phyloP scores from a whole-genome alignment of 37 sponge, comb jelly and placozoan genomes.

The Ianthella basta region DNA sequence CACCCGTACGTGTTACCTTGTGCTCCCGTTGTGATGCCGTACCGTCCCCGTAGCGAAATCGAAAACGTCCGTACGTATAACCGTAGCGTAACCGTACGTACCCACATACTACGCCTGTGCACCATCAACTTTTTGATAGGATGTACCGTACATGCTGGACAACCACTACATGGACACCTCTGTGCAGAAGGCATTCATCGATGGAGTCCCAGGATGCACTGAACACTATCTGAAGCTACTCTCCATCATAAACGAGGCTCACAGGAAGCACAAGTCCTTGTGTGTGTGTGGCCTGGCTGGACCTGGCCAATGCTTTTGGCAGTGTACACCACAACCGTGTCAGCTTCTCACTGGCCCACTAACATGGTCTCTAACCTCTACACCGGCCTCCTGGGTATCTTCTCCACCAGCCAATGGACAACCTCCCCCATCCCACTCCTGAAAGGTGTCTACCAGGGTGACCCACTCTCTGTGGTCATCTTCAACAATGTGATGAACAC shows the following conservation, averaged over 20 bases:
- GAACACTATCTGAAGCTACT: background rate
- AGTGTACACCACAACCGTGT: constrained; percentile 32
- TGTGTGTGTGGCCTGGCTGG: constrained; percentile 21
- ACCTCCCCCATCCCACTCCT: background rate
- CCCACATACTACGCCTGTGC: too few species aligned
- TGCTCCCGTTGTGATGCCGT: too few species aligned
- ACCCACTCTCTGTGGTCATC: constrained; percentile 29
- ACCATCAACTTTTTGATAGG: too few species aligned
- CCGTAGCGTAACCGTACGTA: too few species aligned
- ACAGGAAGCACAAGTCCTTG: constrained; percentile 21
- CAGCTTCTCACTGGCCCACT: background rate
- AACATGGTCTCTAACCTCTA: constrained; percentile 21
- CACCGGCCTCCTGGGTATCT: background rate
- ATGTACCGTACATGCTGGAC: too few species aligned
- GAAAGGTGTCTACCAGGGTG: constrained; percentile 33
- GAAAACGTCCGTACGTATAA: too few species aligned
- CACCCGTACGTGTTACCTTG: too few species aligned
- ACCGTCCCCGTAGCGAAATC: too few species aligned
- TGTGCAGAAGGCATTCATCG: too few species aligned
- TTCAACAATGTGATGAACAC: constrained; percentile 47
- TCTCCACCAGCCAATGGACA: background rate
- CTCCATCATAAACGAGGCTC: background rate
- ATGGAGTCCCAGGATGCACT: background rate
- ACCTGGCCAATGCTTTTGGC: constrained; percentile 35
- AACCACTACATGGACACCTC: too few species aligned